phyloP scores from a whole-genome alignment of 2,797 vertebrate species.

The Benthosema pterotum region DNA sequence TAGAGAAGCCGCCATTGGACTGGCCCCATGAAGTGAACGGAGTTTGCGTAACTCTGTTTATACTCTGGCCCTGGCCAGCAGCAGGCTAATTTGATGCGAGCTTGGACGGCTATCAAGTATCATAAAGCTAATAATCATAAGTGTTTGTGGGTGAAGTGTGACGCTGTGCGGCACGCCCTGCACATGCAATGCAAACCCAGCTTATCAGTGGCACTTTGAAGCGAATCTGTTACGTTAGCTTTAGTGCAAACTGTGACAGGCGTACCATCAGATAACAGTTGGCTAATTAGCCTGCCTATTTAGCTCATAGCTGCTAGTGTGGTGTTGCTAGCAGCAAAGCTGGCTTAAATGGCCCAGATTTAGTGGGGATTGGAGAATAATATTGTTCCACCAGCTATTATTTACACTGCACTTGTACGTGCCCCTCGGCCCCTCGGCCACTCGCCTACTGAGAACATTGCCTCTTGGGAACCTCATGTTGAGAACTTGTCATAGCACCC shows the following conservation, averaged over 20 bases:
- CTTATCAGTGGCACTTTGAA: not conserved
- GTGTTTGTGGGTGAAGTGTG: conserved; percentile 38
- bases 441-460: too few species aligned
- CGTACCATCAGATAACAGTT: conserved; percentile 1
- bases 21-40: too few species aligned
- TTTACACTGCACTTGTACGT: too few species aligned
- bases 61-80: too few species aligned
- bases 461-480: too few species aligned
- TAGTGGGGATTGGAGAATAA: conserved; percentile 35
- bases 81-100: conserved; percentile 68
- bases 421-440: too few species aligned
- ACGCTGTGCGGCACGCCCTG: not conserved
- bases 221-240: too few species aligned
- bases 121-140: conserved; percentile 62
- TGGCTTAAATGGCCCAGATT: conserved; percentile 67
- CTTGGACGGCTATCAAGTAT: conserved; percentile 53
- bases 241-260: too few species aligned
- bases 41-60: too few species aligned
- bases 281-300: conserved; percentile 60
- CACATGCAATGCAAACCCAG: not conserved
- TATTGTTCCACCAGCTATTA: conserved; percentile 39
- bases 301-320: conserved; percentile 61
- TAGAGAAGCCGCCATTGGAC: too few species aligned
- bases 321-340: conserved; percentile 9
- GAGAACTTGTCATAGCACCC: too few species aligned